Conservation (phyloP, 2,888 invertebrate species). For the Volucella inflata region DNA sequence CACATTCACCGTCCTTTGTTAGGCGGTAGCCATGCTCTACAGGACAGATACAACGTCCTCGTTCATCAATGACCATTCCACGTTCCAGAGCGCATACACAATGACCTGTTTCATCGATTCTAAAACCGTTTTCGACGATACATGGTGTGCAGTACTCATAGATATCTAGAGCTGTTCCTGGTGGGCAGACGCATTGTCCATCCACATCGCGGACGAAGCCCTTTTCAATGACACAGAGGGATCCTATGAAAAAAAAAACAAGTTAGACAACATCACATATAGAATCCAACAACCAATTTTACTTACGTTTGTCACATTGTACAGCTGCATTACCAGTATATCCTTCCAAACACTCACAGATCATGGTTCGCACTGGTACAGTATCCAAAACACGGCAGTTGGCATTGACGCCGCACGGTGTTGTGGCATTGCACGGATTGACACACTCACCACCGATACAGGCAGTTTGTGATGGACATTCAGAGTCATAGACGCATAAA, state of each 20-base stretch:
- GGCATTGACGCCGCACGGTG: slow-evolving; percentile 92
- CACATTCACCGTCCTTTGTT: slow-evolving; percentile 86
- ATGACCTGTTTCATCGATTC: slow-evolving; percentile 90
- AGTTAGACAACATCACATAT: not conserved
- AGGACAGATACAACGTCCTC: slow-evolving; percentile 90
- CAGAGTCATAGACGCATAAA: slow-evolving; percentile 90
- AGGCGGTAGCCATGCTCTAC: slow-evolving; percentile 88
- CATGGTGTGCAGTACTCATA: slow-evolving; percentile 92
- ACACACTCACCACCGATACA: slow-evolving; percentile 92
- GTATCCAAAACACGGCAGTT: slow-evolving; percentile 92
- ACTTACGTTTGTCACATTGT: slow-evolving; percentile 91
- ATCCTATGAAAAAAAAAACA: slow-evolving; percentile 82
- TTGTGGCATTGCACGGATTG: slow-evolving; percentile 91
- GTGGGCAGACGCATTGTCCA: slow-evolving; percentile 90
- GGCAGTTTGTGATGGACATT: slow-evolving; percentile 92
- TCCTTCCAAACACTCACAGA: slow-evolving; percentile 93
- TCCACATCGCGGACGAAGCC: slow-evolving; percentile 87
- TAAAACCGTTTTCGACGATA: slow-evolving; percentile 88
- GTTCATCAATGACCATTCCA: slow-evolving; percentile 91
- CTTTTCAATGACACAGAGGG: slow-evolving; percentile 87
- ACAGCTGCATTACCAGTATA: slow-evolving; percentile 94
- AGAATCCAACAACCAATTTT: not conserved
- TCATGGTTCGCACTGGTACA: slow-evolving; percentile 93
- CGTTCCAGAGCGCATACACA: slow-evolving; percentile 92
- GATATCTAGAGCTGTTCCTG: slow-evolving; percentile 90